A percentile compares a stretch with the other conserved stretches of the same genome.
Evolutionary conservation across 2,113 vertebrate species (phyloP).

Genomic region (Carassius carassius): DNA sequence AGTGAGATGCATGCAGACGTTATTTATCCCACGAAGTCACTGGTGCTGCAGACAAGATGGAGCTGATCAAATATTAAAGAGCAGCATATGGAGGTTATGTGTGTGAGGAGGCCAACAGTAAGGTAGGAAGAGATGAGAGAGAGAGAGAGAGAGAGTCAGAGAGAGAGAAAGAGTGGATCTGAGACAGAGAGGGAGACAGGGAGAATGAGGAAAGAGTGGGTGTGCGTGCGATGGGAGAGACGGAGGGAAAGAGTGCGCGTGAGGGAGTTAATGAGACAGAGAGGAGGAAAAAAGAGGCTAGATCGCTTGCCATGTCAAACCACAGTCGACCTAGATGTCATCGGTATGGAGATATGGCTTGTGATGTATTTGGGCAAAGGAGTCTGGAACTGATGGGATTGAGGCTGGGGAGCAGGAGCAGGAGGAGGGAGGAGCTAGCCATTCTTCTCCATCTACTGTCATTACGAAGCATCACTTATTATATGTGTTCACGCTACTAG

Average conservation of each 20-base stretch:
- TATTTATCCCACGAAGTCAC: slow-evolving; percentile 88
- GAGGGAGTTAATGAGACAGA: slow-evolving; percentile 16
- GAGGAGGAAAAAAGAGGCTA: not conserved
- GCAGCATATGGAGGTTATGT: slow-evolving; percentile 79
- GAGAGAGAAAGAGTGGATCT: not conserved
- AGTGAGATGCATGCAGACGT: slow-evolving; percentile 79
- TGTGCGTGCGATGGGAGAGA: not conserved
- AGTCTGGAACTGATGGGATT: slow-evolving; percentile 29
- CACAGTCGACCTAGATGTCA: slow-evolving; percentile 40
- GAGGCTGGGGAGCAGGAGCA: slow-evolving; percentile 1
- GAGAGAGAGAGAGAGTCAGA: slow-evolving; percentile 7
- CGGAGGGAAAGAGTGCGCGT: not conserved
- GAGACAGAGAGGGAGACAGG: not conserved
- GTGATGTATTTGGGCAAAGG: slow-evolving; percentile 25
- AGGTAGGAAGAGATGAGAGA: not conserved
- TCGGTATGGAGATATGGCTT: slow-evolving; percentile 36
- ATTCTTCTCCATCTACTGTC: slow-evolving; percentile 23
- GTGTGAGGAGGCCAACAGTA: slow-evolving; percentile 43
- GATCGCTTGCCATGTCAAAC: slow-evolving; percentile 42
- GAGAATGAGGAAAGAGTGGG: not conserved
- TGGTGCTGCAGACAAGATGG: slow-evolving; percentile 82
- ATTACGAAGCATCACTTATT: not conserved
- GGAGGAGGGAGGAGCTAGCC: slow-evolving; percentile 3
- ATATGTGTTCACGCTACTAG: not conserved
- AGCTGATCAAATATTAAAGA: slow-evolving; percentile 91